Base-by-base conservation (phyloP, 2,888 invertebrate species). In the Agrochola lychnidis region DNA sequence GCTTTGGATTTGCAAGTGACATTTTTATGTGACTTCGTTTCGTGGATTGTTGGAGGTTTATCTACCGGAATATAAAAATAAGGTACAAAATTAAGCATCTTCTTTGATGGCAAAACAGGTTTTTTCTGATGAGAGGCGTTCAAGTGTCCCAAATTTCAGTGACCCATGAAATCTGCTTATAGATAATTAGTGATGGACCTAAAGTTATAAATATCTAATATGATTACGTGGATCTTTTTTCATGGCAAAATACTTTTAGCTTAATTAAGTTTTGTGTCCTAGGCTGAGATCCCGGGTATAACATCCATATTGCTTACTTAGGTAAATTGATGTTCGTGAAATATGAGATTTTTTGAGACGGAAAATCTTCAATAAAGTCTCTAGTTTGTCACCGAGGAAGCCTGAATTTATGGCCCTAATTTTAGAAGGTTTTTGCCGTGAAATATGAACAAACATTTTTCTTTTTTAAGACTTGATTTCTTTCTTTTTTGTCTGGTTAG, bases 161-260 rank as follows among this genome's bases (percentile, higher is more conserved):
- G 88, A 87, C 87, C 88, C 89, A 81, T 88, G 70, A 83, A 88
- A 84, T 85, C 70, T 62, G 78, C 63, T 80, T 82, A 81, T 75
- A 78, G 70, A 75, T 83, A 84, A 85, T 88, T 87, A 78, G 79
- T 72, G 68, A 76, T 63, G 70, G 56, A 78, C 63, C 67, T 67
- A 19, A 53, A 73, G 62, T 70, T 86, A 86, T 83, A 73, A 86
- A 80, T 86, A 86, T 53, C 22, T 79, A 72, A 66, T 42, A 78
- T 68, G 25, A 76, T 72, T 70, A 70, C 22, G 70, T 0, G 73
- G 67, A 45, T 70, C 45, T 53, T 72, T 84, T 73, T 83, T 78
- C 64, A 75, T 59, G 69, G 61, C 30, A 40, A 72, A 78, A 82
- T 85, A 73, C 75, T 78, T 76, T 78, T 59, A 69, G 53, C 61